Base-by-base conservation (phyloP, 2,888 invertebrate species). In the Dinocampus coccinellae region DNA sequence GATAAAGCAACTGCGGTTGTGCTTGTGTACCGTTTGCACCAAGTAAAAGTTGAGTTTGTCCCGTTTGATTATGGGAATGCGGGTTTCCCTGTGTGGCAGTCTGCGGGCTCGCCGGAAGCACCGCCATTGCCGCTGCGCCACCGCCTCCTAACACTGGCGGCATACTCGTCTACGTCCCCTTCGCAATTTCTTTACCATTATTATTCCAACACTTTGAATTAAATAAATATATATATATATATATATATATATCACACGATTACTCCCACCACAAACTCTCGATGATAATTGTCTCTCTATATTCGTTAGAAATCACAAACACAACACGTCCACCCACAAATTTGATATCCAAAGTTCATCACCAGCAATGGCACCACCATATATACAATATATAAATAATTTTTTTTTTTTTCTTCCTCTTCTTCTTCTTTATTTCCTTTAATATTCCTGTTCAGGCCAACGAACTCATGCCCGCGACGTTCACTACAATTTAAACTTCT, bases 41-140 rank as follows among this genome's bases (percentile, higher is more conserved):
- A 60, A 73, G 70, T 67, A 77, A 71, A 63, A 76, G 73, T 66
- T 78, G 78, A 47, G 70, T 73, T 72, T 77, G 78, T 67, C 73
- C 74, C 24, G 62, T 67, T 61, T 67, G 67, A 20, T 52, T 70
- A 76, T 79, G 79, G 76, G 81, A 78, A 73, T 81, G 81, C 78
- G 84, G 84, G 81, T 84, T 82, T 79, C 80, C 83, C 80, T 83
- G 85, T 80, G 84, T 85, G 79, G 87, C 87, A 82, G 86, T 86
- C 81, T 87, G 86, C 85, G 87, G 87, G 81, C 85, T 87, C 79
- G 85, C 87, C 85, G 87, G 87, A 84, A 87, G 85, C 76, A 87
- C 87, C 84, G 87, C 87, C 87, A 87, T 87, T 80, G 87, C 84
- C 82, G 86, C 74, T 33, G 63, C 67, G 42, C 67, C 65, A 33